Evolutionary conservation across 2,113 vertebrate species (phyloP), one percentile per base, ranked within the genome.

Genomic region (Apus apus): DNA sequence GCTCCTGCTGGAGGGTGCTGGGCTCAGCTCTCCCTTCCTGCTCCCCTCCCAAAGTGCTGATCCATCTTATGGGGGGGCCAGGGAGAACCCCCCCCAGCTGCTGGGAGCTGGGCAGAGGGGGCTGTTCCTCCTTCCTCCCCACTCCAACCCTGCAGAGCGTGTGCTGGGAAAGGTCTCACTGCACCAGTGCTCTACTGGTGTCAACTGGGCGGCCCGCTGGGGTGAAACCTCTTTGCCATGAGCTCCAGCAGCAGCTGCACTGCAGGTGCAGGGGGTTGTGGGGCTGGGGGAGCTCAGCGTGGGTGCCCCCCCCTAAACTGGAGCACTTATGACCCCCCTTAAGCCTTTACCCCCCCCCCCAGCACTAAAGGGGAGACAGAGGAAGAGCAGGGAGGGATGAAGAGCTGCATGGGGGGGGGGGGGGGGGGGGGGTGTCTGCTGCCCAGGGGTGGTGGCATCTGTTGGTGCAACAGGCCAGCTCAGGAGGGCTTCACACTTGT

Each of bases 11-110:
- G 36, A 40, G 45, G 20, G 58, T n/a, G 60, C 89, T 50, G 0
- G 5, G n/a, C 46, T 85, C 68, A 16, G 25, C 17, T 26, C 15
- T 14, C 66, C 29, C 53, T 32, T 36, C 64, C 32, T 2, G 1
- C 20, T 58, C 19, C 46, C 34, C 40, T 75, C 74, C 74, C 81
- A 13, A 57, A 48, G 57, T 32, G 68, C 57, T 48, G 91, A 26
- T 26, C 32, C 8, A 0, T 5, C 18, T 3, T 11, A 1, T 11
- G 18, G 13, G 20, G 48, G 51, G 25, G 6, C 2, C 0, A 1
- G 34, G 61, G 8, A 29, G 66, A 61, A 2, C 40, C 43, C n/a
- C n/a, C n/a, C n/a, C 53, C 5, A 1, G 29, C 30, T 25, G 27
- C 70, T 66, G 73, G 72, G 6, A 66, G 53, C 11, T 18, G 53